Evolutionary conservation across 2,888 invertebrate species (phyloP), one percentile per base, ranked within the genome.

Genomic region (Pseudeuparius sepicola): DNA sequence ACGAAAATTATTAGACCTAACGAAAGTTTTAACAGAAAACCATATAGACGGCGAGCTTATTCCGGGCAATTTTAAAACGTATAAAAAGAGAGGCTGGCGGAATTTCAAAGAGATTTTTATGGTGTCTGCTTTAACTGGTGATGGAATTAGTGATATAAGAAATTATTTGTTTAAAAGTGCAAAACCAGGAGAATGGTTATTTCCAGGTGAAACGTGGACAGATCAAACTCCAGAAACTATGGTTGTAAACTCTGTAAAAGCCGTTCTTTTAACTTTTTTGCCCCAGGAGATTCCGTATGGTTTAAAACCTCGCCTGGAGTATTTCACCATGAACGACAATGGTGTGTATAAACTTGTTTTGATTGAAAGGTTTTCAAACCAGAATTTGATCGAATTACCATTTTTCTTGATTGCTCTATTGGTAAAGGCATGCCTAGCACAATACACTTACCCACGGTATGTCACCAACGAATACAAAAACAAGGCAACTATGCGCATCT

Each of bases 41-140:
- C 51, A 52, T 37, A 36, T 63, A 15, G 51, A 54, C 37, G 58
- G 57, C 3, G 54, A 56, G 47, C 52, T 53, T 10, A 46, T 54
- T 12, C 46, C 50, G 4, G 49, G 38, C 42, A 40, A 26, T 47
- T 46, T 28, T 32, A 47, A 15, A 36, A 25, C 36, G 31, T 33
- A 38, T 37, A 32, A 46, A 36, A 44, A 47, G 42, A 45, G 40
- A 34, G 74, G 75, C 4, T 85, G 84, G 81, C 70, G 73, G n/a
- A 58, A 80, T 45, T 98, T 98, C 61, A 70, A 75, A 14, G 78
- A 85, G 55, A 79, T 96, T 6, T 97, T 97, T 57, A 78, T 94
- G 69, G 73, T 90, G n/a, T 94, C 94, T 5, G 84, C 92, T 0
- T 57, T 89, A 14, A 75, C 74, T 36, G 59, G 59, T 14, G 51